A percentile compares a stretch with the other conserved stretches of the same genome.
These are phyloP conservation scores for Sarcophaga carnaria DNA, from an alignment of 2,888 invertebrate species.

Conservation along the genomic window DNA sequence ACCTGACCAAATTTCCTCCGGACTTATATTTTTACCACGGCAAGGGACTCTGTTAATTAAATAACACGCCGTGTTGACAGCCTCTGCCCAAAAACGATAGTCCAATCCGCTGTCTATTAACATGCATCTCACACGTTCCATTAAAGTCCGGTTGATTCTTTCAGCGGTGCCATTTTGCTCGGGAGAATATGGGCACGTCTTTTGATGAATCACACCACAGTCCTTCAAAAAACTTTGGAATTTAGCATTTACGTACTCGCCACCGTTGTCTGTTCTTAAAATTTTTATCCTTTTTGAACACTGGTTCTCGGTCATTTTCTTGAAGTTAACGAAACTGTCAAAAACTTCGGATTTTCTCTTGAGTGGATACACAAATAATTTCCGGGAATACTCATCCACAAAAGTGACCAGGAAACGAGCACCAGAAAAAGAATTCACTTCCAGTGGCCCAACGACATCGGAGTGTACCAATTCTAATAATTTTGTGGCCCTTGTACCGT, in stretches of 20 bases:
- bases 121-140: too few species aligned
- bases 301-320: slow-evolving; percentile 69
- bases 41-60: slow-evolving; percentile 31
- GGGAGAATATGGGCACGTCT: slow-evolving; percentile 65
- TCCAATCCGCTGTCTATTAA: too few species aligned
- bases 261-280: slow-evolving; percentile 59
- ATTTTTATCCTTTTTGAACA: slow-evolving; percentile 66
- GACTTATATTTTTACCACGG: slow-evolving; percentile 3
- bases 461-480: too few species aligned
- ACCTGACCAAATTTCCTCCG: slow-evolving; percentile 61
- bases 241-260: slow-evolving; percentile 59
- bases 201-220: slow-evolving; percentile 69
- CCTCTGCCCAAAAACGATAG: too few species aligned
- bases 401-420: too few species aligned
- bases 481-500: too few species aligned
- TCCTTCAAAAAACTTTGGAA: slow-evolving; percentile 58
- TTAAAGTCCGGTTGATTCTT: too few species aligned
- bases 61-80: slow-evolving; percentile 39
- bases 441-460: too few species aligned
- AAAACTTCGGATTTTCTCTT: slow-evolving; percentile 50
- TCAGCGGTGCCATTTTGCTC: slow-evolving; percentile 65
- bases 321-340: slow-evolving; percentile 66
- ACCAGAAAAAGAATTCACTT: too few species aligned
- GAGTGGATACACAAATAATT: slow-evolving; percentile 52
- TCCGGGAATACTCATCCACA: neutral